These are phyloP conservation scores for Chiroxiphia lanceolata DNA, from an alignment of 2,797 vertebrate species.

Conservation along the genomic window DNA sequence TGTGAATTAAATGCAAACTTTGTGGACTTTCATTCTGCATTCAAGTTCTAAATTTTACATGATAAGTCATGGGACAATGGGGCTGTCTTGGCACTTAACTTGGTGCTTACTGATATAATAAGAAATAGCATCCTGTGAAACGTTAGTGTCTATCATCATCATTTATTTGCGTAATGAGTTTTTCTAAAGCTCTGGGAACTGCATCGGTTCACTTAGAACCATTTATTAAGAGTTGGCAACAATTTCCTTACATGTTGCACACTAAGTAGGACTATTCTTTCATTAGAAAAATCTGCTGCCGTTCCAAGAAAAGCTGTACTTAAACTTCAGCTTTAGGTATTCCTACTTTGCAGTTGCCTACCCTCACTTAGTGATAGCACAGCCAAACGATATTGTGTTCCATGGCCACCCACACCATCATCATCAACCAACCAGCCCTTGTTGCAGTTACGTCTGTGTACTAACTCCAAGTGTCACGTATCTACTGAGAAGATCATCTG, in stretches of 20 bases:
- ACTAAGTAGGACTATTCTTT: conserved; percentile 47
- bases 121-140: conserved; percentile 78
- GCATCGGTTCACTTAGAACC: conserved; percentile 52
- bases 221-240: conserved; percentile 63
- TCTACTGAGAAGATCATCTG: conserved; percentile 40
- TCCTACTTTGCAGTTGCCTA: conserved; percentile 45
- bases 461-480: conserved; percentile 49
- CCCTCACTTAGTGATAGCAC: conserved; percentile 47
- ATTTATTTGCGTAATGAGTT: conserved; percentile 67
- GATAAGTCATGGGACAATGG: conserved; percentile 83
- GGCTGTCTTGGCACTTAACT: conserved; percentile 83
- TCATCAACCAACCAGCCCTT: not conserved
- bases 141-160: conserved; percentile 50
- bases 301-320: conserved; percentile 41
- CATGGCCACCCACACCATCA: not conserved
- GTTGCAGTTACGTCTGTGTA: conserved; percentile 17
- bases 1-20: conserved; percentile 75
- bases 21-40: conserved; percentile 66
- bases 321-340: conserved; percentile 51
- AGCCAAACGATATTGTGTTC: conserved; percentile 19
- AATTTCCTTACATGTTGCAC: conserved; percentile 17
- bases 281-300: conserved; percentile 48
- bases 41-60: conserved; percentile 71
- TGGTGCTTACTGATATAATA: conserved; percentile 82
- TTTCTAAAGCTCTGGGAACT: conserved; percentile 63